Base-by-base conservation (phyloP, 1,140 invertebrate species). In the Heliconius hewitsoni region DNA sequence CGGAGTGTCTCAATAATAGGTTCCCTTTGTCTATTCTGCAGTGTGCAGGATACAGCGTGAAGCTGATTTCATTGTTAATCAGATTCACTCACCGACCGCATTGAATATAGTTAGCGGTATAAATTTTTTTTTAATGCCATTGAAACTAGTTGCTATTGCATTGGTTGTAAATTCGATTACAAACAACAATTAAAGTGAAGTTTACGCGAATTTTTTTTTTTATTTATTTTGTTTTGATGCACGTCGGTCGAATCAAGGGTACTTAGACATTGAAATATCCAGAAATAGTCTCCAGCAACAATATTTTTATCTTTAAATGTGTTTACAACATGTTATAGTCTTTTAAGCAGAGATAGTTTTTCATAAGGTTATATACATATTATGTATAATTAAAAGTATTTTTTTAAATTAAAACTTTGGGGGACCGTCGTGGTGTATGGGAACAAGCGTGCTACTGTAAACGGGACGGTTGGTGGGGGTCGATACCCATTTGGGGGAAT, bases 211-310 rank as follows among this genome's bases (percentile, higher is more conserved):
- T 78, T 77, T 71, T 52, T 50, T 66, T 74, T 74, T 71, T 23
- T 79, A 82, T 79, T 82, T 84, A 84, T 82, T 80, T 82, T 85
- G 76, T 83, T 83, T 83, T 83, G 74, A 78, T 78, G 46, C 42
- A 42, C 60, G 52, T 81, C 84, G 84, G 82, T 81, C 84, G 79
- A 57, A 30, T 74, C 82, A 85, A 85, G 84, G 81, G 84, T 85
- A 81, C 78, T 85, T 77, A 57, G 57, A 73, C 30, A 55, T 73
- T 83, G 52, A 73, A 74, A 77, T 60, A 55, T 71, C 72, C 73
- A 72, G 73, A 57, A 82, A 80, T 80, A 82, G 72, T 78, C 39
- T 74, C 78, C 52, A 78, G 72, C 79, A 74, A 78, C 73, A 73
- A 80, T 60, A 71, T 66, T 80, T 76, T 70, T 37, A 71, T 66